Evolutionary conservation across 2,888 invertebrate species (phyloP), one percentile per base, ranked within the genome.

Genomic region (Ethmia dodecea): DNA sequence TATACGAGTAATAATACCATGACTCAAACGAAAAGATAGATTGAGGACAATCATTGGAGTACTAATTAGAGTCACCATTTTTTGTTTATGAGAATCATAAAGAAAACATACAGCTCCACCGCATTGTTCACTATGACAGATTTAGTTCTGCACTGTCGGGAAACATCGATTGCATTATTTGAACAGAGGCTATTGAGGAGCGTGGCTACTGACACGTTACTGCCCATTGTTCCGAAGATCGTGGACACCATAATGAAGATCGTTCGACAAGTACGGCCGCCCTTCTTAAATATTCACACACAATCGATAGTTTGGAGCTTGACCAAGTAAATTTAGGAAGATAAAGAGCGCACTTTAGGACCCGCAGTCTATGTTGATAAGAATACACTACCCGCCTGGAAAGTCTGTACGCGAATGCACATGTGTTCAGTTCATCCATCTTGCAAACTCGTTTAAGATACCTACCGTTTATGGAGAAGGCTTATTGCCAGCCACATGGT

Each of bases 381-480:
- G n/a, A 20, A 20, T 20, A n/a, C 2, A 20, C 20, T 3, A n/a
- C n/a, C n/a, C n/a, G n/a, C n/a, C 5, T 20, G 8, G 20, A 20
- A 20, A 20, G 20, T 20, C 8, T 1, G 3, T 20, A n/a, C 20
- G 5, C 20, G 20, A 20, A 20, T 20, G 20, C 20, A 20, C 3
- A 8, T 22, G 22, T n/a, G 22, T 22, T 22, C 22, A n/a, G 22
- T 22, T 28, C 28, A 30, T 30, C 30, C n/a, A 30, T 30, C 30
- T 11, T 11, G 14, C 24, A 24, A 31, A 31, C 31, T 31, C 31
- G 31, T 31, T 31, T 31, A 6, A 24, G 24, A 31, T 31, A 31
- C 22, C 22, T 31, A 31, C 22, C 22, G 22, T 22, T 22, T 26
- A 12, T 10, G 26, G n/a, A 11, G n/a, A 11, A 10, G 6, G 26